Conservation (phyloP, 2,888 invertebrate species). For the Scaptomyza caliginosa region DNA sequence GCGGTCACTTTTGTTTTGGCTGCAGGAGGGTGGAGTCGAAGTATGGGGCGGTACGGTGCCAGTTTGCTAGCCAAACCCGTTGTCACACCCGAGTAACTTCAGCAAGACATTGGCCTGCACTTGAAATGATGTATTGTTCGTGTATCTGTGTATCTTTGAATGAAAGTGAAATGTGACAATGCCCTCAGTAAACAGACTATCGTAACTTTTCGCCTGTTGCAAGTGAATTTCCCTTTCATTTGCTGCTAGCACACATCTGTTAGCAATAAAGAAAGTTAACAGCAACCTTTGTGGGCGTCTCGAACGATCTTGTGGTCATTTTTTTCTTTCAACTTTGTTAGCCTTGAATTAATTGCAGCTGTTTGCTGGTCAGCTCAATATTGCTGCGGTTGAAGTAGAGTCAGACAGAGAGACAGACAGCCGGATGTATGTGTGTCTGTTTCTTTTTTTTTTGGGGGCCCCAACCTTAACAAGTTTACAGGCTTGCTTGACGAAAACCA, state of each 20-base stretch:
- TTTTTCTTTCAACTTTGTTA: constrained; percentile 20
- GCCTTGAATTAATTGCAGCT: constrained; percentile 40
- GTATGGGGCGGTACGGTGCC: background rate
- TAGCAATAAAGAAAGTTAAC: constrained; percentile 52
- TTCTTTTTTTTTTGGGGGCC: background rate
- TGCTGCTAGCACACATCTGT: constrained; percentile 37
- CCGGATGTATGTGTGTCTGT: constrained; percentile 50
- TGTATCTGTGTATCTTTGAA: constrained; percentile 38
- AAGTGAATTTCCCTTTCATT: constrained; percentile 68
- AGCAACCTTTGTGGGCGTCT: constrained; percentile 35
- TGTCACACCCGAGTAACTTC: constrained; percentile 65
- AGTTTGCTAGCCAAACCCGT: constrained; percentile 47
- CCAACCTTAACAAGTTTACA: constrained; percentile 15
- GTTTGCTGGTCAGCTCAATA: constrained; percentile 36
- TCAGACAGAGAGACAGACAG: constrained; percentile 26
- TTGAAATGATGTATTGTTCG: constrained; percentile 54
- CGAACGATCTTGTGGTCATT: constrained; percentile 13
- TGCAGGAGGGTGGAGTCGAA: background rate
- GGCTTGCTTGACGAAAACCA: constrained; percentile 18
- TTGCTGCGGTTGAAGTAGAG: constrained; percentile 49
- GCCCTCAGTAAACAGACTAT: constrained; percentile 52
- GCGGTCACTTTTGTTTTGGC: constrained; percentile 63
- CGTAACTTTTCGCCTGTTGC: constrained; percentile 21
- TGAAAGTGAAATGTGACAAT: constrained; percentile 77
- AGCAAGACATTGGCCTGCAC: constrained; percentile 52